Conservation (phyloP, 2,888 invertebrate species). For the Dicyrtoma fusca region DNA sequence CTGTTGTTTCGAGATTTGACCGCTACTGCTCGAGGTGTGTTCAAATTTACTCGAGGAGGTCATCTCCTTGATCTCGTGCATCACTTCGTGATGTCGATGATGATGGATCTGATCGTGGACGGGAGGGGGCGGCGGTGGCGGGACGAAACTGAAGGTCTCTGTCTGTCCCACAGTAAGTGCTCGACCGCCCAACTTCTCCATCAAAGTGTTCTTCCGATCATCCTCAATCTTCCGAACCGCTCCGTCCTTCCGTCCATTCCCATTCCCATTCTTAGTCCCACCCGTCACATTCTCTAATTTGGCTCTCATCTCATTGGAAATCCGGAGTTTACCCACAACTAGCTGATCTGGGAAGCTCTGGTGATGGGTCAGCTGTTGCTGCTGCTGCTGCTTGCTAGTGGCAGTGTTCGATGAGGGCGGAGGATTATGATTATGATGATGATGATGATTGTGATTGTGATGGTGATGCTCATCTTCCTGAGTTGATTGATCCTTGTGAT, state of each 20-base stretch:
- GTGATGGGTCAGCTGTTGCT: slow-evolving; percentile 3
- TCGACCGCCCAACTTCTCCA: slow-evolving; percentile 68
- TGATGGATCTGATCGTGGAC: slow-evolving; percentile 59
- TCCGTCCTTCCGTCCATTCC: slow-evolving; percentile 20
- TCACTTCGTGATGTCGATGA: slow-evolving; percentile 10
- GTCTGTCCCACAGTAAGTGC: slow-evolving; percentile 50
- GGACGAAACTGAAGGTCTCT: slow-evolving; percentile 59
- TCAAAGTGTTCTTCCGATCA: slow-evolving; percentile 79
- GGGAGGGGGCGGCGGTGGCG: slow-evolving; percentile 70
- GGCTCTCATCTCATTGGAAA: slow-evolving; percentile 90
- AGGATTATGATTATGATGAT: slow-evolving; percentile 11
- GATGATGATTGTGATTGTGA: not conserved
- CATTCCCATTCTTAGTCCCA: slow-evolving; percentile 22
- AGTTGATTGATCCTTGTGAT: not conserved
- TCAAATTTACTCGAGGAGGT: not conserved
- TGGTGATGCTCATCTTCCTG: too few relatives aligned
- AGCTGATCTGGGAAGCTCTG: slow-evolving; percentile 15
- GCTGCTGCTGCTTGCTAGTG: not conserved
- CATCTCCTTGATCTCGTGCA: slow-evolving; percentile 7
- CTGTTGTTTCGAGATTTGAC: not conserved
- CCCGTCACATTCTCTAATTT: slow-evolving; percentile 86
- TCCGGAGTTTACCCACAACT: slow-evolving; percentile 79
- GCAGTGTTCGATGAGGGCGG: not conserved
- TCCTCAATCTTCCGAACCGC: slow-evolving; percentile 72
- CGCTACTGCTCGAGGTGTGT: not conserved